phyloP scores from a whole-genome alignment of 2,888 invertebrate species.

The Hydriomena furcata region DNA sequence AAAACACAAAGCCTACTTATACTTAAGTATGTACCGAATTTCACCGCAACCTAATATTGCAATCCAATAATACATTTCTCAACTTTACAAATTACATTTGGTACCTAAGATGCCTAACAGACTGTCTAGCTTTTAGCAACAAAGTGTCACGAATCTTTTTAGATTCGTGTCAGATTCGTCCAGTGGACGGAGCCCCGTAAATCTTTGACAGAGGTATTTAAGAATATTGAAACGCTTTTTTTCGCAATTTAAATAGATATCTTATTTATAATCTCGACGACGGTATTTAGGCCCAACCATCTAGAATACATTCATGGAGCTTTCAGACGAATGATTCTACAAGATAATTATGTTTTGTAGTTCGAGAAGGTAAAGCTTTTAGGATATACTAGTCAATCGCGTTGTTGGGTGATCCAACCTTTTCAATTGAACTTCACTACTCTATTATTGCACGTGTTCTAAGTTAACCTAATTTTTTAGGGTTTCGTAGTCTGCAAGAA shows the following conservation, averaged over 20 bases:
- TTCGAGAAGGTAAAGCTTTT: too few species aligned
- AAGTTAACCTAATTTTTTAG: too few species aligned
- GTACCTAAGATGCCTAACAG: constrained; percentile 16
- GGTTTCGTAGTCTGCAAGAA: too few species aligned
- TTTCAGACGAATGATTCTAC: constrained; percentile 1
- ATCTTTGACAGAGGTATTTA: constrained; percentile 31
- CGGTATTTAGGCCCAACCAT: constrained; percentile 6
- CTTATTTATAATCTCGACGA: constrained; percentile 8
- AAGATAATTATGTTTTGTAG: neutral
- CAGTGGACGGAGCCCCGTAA: constrained; percentile 24
- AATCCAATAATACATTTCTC: neutral
- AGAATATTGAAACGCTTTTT: constrained; percentile 30
- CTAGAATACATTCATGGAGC: constrained; percentile 4
- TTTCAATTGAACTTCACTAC: too few species aligned
- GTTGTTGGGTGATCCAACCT: too few species aligned
- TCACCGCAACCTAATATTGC: too few species aligned
- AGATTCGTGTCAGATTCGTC: too few species aligned
- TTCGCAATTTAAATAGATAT: constrained; percentile 7
- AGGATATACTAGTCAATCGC: too few species aligned
- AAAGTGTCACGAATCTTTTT: constrained; percentile 26
- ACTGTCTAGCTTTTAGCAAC: constrained; percentile 22
- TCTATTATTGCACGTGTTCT: too few species aligned
- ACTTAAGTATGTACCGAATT: too few species aligned
- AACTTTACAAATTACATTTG: neutral
- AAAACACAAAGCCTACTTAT: neutral